These are phyloP conservation scores for Tenualosa ilisha DNA, from an alignment of 2,797 vertebrate genomes.

Conservation along the genomic window DNA sequence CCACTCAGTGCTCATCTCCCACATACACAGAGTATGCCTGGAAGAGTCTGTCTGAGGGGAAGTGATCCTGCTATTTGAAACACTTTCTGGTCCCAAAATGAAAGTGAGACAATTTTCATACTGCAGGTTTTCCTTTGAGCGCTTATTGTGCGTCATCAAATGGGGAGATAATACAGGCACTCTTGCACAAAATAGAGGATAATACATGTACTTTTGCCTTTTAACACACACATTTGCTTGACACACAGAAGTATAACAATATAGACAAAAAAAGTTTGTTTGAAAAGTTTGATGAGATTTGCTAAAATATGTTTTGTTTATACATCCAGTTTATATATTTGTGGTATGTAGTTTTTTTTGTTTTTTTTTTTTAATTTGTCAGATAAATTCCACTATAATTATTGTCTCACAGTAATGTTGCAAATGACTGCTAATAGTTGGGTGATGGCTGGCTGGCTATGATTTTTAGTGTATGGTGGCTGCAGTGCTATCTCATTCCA, in stretches of 20 bases:
- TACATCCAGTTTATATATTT: neutral
- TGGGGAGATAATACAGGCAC: slow-evolving; percentile 8
- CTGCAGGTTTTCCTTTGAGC: slow-evolving; percentile 4
- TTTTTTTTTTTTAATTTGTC: neutral
- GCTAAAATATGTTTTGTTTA: neutral
- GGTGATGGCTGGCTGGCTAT: neutral
- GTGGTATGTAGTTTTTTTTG: neutral
- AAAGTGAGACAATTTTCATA: slow-evolving; percentile 19
- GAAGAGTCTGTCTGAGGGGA: neutral
- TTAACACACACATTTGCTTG: neutral
- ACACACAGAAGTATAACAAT: neutral
- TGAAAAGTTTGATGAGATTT: slow-evolving; percentile 16
- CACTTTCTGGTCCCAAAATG: slow-evolving; percentile 5
- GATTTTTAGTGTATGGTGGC: neutral
- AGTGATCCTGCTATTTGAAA: slow-evolving; percentile 20
- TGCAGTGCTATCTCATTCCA: slow-evolving; percentile 57
- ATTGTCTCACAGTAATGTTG: neutral
- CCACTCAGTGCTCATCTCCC: neutral
- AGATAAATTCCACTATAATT: neutral
- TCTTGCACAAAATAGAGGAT: slow-evolving; percentile 7
- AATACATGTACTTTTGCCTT: slow-evolving; percentile 8
- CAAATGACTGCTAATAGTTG: neutral
- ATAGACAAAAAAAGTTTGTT: neutral
- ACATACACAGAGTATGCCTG: neutral
- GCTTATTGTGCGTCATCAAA: neutral